A percentile compares a stretch with the other conserved stretches of the same genome.
phyloP scores from a whole-genome alignment of 1,140 invertebrate species.

The Drosophila micromelanica region DNA sequence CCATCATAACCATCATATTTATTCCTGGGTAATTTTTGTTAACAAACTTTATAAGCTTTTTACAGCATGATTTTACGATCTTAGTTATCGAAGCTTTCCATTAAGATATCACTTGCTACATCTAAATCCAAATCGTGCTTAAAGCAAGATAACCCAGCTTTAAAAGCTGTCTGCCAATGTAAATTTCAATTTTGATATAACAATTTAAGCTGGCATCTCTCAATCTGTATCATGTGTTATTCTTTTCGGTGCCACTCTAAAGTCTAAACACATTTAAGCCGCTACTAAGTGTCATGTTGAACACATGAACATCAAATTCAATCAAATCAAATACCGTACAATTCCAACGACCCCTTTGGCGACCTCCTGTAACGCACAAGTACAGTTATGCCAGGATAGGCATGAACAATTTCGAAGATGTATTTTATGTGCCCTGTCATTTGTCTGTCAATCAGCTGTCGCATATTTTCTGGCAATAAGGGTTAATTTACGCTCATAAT shows the following conservation, averaged over 20 bases:
- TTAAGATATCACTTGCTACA: neutral
- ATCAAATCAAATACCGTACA: slow-evolving; percentile 73
- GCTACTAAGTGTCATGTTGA: slow-evolving; percentile 78
- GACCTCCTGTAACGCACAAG: neutral
- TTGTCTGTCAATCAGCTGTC: slow-evolving; percentile 82
- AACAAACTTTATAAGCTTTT: too few species aligned
- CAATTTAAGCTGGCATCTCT: slow-evolving; percentile 13
- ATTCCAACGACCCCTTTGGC: slow-evolving; percentile 1
- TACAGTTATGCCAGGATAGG: slow-evolving; percentile 29
- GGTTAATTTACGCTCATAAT: slow-evolving; percentile 83
- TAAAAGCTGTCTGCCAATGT: slow-evolving; percentile 3
- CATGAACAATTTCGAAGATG: slow-evolving; percentile 19
- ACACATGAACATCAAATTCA: slow-evolving; percentile 77
- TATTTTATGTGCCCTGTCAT: slow-evolving; percentile 77
- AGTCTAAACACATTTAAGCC: slow-evolving; percentile 72
- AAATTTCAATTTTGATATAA: slow-evolving; percentile 39
- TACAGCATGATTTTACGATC: too few species aligned
- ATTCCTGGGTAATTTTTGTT: too few species aligned
- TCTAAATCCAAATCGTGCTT: neutral
- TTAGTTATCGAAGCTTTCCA: too few species aligned
- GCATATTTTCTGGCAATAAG: slow-evolving; percentile 81
- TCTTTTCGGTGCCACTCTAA: slow-evolving; percentile 43
- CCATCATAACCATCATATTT: too few species aligned
- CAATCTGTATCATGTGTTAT: slow-evolving; percentile 16
- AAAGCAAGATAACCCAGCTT: neutral